Conservation (phyloP, 2,888 invertebrate species). For the Cyaniris semiargus region DNA sequence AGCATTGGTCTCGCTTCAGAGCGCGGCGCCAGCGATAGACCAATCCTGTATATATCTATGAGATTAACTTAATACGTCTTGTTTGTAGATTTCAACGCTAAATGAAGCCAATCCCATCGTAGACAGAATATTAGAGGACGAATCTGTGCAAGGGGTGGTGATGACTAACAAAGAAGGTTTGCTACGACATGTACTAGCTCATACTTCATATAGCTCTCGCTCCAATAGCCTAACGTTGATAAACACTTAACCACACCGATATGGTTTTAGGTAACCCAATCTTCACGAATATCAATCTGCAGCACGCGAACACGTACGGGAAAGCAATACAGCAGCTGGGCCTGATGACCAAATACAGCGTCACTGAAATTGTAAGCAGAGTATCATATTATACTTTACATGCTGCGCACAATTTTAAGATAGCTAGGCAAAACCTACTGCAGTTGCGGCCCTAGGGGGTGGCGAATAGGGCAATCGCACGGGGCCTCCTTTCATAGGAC, state of each 20-base stretch:
- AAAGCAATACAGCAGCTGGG: conserved; percentile 53
- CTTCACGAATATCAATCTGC: conserved; percentile 60
- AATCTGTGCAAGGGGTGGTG: conserved; percentile 66
- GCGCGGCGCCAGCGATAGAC: too few relatives aligned
- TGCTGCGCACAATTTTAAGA: too few relatives aligned
- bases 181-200: neutral
- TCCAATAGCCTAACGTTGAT: too few relatives aligned
- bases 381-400: neutral
- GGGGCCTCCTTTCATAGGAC: too few relatives aligned
- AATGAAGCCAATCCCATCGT: conserved; percentile 65
- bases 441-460: too few relatives aligned
- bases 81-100: conserved; percentile 56
- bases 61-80: conserved; percentile 26
- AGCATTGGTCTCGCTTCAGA: too few relatives aligned
- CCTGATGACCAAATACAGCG: conserved; percentile 49
- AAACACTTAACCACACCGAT: too few relatives aligned
- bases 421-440: too few relatives aligned
- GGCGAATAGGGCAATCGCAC: too few relatives aligned
- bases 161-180: conserved; percentile 72
- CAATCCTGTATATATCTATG: too few relatives aligned
- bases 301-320: conserved; percentile 56
- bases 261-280: conserved; percentile 62
- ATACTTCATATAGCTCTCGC: too few relatives aligned
- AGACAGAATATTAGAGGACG: conserved; percentile 69
- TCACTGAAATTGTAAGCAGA: conserved; percentile 62